These are phyloP conservation scores for Nyctereutes procyonoides DNA, from an alignment of 2,113 vertebrate genomes.

Conservation along the genomic window DNA sequence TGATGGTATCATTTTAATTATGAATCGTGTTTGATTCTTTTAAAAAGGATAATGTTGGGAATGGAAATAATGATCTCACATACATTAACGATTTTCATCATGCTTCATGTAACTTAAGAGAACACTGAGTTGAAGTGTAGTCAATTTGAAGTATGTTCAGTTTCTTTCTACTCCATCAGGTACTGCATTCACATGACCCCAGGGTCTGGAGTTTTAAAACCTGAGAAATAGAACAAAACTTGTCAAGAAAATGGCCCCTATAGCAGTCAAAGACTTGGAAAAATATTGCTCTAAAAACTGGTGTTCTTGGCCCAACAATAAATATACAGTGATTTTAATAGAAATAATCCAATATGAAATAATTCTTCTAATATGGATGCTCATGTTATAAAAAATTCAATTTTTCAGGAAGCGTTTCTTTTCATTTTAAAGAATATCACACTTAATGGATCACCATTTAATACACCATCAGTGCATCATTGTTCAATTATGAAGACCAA, in stretches of 20 bases:
- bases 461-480: not conserved
- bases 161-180: not conserved
- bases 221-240: conserved; percentile 1
- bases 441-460: not conserved
- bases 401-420: not conserved
- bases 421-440: not conserved
- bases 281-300: not conserved
- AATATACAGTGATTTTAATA: not conserved
- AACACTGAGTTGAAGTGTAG: not conserved
- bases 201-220: not conserved
- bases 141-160: not conserved
- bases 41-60: not conserved
- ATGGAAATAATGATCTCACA: not conserved
- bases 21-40: conserved; percentile 6
- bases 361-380: not conserved
- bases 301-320: not conserved
- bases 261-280: not conserved
- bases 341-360: not conserved
- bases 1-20: not conserved
- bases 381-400: not conserved
- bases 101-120: not conserved
- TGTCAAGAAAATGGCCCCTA: not conserved
- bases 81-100: not conserved
- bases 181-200: not conserved
- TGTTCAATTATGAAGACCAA: conserved; percentile 31